These are phyloP conservation scores for Thalassoma bifasciatum DNA, from an alignment of 2,113 vertebrate species.

Conservation along the genomic window DNA sequence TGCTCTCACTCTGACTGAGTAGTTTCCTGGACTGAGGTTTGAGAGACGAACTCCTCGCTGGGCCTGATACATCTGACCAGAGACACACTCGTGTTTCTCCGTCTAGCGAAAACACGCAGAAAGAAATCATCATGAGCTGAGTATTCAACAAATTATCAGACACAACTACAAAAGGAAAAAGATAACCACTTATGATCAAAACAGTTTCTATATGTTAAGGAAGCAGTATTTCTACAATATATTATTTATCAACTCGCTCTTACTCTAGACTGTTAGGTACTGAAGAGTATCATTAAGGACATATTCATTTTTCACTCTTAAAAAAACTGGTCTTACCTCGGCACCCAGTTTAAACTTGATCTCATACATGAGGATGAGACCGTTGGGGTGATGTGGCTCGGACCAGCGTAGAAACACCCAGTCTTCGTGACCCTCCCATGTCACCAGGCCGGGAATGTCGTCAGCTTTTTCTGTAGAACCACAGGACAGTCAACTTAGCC, in stretches of 20 bases:
- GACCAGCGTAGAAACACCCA: conserved; percentile 91
- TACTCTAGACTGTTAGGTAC: too few species aligned
- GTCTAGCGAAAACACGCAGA: conserved; percentile 51
- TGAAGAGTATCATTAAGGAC: not conserved
- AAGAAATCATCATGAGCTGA: not conserved
- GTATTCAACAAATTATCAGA: too few species aligned
- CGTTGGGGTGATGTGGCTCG: conserved; percentile 90
- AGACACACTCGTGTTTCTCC: conserved; percentile 94
- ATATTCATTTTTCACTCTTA: not conserved
- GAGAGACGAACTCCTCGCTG: conserved; percentile 87
- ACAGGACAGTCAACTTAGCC: conserved; percentile 6
- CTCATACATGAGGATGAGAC: conserved; percentile 96
- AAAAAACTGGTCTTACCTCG: conserved; percentile 83
- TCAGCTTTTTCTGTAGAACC: conserved; percentile 90
- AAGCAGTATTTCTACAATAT: too few species aligned
- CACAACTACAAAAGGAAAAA: too few species aligned
- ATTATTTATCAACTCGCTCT: too few species aligned
- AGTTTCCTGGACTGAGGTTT: conserved; percentile 93
- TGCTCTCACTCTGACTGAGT: conserved; percentile 92
- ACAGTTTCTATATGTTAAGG: too few species aligned
- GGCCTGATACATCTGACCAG: conserved; percentile 88
- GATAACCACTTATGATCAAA: too few species aligned
- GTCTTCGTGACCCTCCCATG: conserved; percentile 89
- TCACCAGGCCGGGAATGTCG: conserved; percentile 90
- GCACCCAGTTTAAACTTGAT: conserved; percentile 90